Percentiles rank a stretch among this genome's conserved stretches.
phyloP scores from a whole-genome alignment of 2,888 invertebrate species.

The Eupithecia exiguata region DNA sequence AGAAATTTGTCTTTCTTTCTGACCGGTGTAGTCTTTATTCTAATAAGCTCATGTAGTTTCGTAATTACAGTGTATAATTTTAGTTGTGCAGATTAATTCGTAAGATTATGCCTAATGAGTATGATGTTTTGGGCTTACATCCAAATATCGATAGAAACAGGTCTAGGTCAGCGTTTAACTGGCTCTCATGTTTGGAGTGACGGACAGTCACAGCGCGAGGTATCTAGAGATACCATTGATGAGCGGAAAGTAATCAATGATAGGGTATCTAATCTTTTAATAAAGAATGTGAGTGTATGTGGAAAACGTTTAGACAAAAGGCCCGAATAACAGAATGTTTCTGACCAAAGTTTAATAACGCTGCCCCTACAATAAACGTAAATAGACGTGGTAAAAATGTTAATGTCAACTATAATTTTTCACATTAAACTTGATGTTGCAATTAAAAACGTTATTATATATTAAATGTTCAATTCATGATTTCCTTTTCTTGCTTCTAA shows the following conservation, averaged over 20 bases:
- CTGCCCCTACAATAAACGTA: not conserved
- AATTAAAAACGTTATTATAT: no score
- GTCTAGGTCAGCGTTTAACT: slow-evolving; percentile 68
- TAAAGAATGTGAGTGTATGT: slow-evolving; percentile 35
- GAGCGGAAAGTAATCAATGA: slow-evolving; percentile 44
- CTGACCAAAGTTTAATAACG: not conserved
- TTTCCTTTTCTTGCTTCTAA: not conserved
- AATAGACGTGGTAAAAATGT: not conserved
- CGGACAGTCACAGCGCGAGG: slow-evolving; percentile 24
- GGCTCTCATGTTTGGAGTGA: slow-evolving; percentile 38
- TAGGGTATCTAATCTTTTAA: slow-evolving; percentile 51
- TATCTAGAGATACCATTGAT: slow-evolving; percentile 39
- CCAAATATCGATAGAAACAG: slow-evolving; percentile 67
- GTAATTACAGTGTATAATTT: slow-evolving; percentile 45
- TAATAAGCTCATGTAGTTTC: slow-evolving; percentile 10
- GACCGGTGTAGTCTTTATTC: not conserved
- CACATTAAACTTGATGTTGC: no score
- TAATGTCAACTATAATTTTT: no score
- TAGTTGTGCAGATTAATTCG: slow-evolving; percentile 46
- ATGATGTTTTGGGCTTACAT: slow-evolving; percentile 67
- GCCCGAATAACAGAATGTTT: not conserved
- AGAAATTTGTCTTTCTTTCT: not conserved
- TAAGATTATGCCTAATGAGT: slow-evolving; percentile 58
- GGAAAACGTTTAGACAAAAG: slow-evolving; percentile 15
- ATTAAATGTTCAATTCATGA: not conserved